Evolutionary conservation across 2,113 vertebrate species (phyloP).

Genomic region (Pangasianodon hypophthalmus): DNA sequence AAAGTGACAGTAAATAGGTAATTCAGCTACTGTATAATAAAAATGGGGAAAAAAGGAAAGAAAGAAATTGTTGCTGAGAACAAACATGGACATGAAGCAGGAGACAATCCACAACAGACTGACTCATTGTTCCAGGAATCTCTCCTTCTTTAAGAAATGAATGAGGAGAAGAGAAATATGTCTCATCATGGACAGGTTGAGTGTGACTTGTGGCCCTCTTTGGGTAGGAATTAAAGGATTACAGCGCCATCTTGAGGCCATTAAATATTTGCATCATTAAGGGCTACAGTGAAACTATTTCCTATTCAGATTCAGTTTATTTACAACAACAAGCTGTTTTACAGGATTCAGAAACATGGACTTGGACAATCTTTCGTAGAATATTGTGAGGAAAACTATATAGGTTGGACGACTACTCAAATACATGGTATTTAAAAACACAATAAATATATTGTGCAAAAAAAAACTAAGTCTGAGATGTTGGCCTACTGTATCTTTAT

Average conservation of each 20-base stretch:
- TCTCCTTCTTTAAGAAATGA: neutral
- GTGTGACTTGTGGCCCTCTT: neutral
- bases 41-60: too few species aligned
- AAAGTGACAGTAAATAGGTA: neutral
- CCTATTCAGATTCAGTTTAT: neutral
- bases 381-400: neutral
- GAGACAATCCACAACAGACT: neutral
- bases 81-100: neutral
- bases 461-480: neutral
- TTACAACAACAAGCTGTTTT: too few species aligned
- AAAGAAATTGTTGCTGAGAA: neutral
- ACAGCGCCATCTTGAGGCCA: slow-evolving; percentile 74
- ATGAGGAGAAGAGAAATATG: neutral
- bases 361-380: neutral
- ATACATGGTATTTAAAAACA: neutral
- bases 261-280: neutral
- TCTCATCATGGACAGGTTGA: neutral
- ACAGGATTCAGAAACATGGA: neutral
- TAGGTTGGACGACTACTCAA: neutral
- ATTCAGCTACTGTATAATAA: neutral
- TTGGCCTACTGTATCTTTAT: neutral
- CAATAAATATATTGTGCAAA: neutral
- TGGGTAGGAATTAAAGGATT: slow-evolving; percentile 61
- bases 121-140: neutral
- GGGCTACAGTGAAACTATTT: neutral